phyloP scores from a whole-genome alignment of 2,113 vertebrate genomes.

The Camelus bactrianus region DNA sequence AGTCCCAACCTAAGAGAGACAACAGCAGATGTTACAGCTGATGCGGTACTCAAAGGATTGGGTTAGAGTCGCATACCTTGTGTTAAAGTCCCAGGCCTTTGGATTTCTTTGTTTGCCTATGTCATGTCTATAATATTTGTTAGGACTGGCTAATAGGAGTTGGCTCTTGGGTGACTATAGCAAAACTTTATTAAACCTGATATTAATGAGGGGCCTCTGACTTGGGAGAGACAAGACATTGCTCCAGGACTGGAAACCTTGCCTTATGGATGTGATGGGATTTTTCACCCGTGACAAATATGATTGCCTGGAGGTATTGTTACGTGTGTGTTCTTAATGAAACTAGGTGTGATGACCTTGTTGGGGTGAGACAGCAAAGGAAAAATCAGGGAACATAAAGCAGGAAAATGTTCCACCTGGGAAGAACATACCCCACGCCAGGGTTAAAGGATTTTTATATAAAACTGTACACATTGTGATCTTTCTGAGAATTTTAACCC shows the following conservation, averaged over 20 bases:
- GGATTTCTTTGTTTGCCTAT: not conserved
- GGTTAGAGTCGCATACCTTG: not conserved
- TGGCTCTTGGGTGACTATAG: not conserved
- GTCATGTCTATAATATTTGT: not conserved
- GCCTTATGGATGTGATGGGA: not conserved
- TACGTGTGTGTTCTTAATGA: not conserved
- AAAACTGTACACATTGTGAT: not conserved
- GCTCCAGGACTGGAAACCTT: not conserved
- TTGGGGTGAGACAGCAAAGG: not conserved
- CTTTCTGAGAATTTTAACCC: not conserved
- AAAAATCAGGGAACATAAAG: not conserved
- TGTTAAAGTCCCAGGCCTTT: not conserved
- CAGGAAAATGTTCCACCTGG: not conserved
- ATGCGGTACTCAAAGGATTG: not conserved
- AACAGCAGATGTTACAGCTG: not conserved
- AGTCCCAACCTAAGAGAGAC: not conserved
- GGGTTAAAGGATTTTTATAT: not conserved
- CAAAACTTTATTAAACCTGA: not conserved
- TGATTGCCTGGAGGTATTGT: not conserved
- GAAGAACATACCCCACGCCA: not conserved
- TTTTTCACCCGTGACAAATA: not conserved
- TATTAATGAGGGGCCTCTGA: not conserved
- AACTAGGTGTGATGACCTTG: not conserved
- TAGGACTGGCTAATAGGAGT: not conserved
- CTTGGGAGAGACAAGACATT: not conserved